Percentiles rank a stretch among this genome's conserved stretches.
phyloP scores from a whole-genome alignment of 2,113 vertebrate genomes.

The Columba livia region DNA sequence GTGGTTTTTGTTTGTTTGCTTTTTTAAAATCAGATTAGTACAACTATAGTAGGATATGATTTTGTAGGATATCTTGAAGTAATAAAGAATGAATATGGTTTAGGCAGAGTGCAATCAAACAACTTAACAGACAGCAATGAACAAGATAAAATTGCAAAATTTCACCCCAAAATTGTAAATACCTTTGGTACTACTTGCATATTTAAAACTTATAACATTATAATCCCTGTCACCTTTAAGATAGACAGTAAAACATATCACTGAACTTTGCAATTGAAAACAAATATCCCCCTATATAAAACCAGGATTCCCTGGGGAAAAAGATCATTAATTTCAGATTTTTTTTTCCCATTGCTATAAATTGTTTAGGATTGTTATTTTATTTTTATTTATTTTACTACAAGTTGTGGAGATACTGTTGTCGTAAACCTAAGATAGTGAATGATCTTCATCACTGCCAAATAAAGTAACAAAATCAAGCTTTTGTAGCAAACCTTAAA shows the following conservation, averaged over 20 bases:
- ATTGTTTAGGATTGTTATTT: not conserved
- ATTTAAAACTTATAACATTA: not conserved
- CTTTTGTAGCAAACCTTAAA: not conserved
- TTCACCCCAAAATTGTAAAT: not conserved
- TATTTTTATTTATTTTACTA: not conserved
- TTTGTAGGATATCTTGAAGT: not conserved
- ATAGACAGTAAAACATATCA: not conserved
- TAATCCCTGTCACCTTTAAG: not conserved
- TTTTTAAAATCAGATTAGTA: not conserved
- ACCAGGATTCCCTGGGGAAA: not conserved
- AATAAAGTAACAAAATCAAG: not conserved
- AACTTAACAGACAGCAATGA: not conserved
- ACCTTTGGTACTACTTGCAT: not conserved
- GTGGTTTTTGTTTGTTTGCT: accelerated
- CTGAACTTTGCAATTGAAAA: not conserved
- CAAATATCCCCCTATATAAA: not conserved
- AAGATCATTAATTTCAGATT: not conserved
- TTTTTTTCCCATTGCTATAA: not conserved
- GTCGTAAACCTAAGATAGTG: not conserved
- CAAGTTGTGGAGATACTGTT: not conserved
- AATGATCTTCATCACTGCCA: not conserved
- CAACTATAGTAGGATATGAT: not conserved
- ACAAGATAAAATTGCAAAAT: not conserved
- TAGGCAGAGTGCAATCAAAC: not conserved
- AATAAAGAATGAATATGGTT: not conserved